Evolutionary conservation across 2,888 invertebrate genomes (phyloP).

Genomic region (Torymus aiolomorphi): DNA sequence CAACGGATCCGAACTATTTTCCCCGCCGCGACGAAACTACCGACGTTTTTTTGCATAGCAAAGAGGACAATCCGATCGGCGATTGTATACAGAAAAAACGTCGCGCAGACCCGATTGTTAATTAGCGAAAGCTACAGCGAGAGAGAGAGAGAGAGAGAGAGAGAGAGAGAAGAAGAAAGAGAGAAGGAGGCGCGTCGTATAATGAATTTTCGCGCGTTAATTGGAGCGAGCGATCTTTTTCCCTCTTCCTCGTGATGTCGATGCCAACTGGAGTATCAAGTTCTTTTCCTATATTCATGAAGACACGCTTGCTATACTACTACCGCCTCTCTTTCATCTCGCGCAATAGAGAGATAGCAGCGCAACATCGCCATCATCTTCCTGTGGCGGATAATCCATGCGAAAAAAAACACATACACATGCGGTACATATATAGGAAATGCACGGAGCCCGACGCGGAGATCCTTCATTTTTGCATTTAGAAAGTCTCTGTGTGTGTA

Average conservation of each 20-base stretch:
- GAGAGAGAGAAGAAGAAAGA: too few species aligned
- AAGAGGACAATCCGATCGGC: too few species aligned
- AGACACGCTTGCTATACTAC: background rate
- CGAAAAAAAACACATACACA: constrained; percentile 15
- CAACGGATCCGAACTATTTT: too few species aligned
- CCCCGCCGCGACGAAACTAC: too few species aligned
- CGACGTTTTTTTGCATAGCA: too few species aligned
- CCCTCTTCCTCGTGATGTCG: constrained; percentile 11
- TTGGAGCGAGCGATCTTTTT: constrained; percentile 51
- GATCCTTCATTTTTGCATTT: constrained; percentile 43
- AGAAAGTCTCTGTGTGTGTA: constrained; percentile 34
- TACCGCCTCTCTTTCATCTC: too few species aligned
- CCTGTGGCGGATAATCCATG: constrained; percentile 1
- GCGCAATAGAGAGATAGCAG: too few species aligned
- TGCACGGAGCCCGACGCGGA: background rate
- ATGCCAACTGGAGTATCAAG: constrained; percentile 58
- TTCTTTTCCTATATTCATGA: constrained; percentile 38
- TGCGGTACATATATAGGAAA: constrained; percentile 1
- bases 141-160: too few species aligned
- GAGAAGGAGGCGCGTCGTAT: constrained; percentile 2
- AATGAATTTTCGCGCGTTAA: constrained; percentile 49
- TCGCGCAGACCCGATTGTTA: constrained; percentile 37
- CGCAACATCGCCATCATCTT: background rate
- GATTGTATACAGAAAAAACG: constrained; percentile 16
- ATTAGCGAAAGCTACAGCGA: constrained; percentile 52